phyloP scores from a whole-genome alignment of 1,140 invertebrate species.

The Apis cerana region DNA sequence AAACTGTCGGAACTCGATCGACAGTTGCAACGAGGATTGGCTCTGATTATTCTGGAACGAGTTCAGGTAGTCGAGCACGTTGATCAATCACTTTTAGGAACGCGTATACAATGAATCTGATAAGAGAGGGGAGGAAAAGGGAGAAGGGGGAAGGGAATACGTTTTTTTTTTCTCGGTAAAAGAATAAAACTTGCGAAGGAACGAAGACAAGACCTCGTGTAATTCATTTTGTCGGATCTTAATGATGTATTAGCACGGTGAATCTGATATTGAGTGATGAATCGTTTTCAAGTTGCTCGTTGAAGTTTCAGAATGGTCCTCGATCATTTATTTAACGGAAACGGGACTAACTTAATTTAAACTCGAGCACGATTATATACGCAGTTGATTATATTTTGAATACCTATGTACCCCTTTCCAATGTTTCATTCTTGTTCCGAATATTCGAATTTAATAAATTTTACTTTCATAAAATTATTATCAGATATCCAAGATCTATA shows the following conservation, averaged over 20 bases:
- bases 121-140: neutral
- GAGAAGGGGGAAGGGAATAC: neutral
- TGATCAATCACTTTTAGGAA: slow-evolving; percentile 41
- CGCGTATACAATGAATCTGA: slow-evolving; percentile 32
- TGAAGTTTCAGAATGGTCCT: slow-evolving; percentile 1
- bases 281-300: neutral
- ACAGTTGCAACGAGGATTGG: slow-evolving; percentile 19
- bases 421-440: no score
- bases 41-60: slow-evolving; percentile 17
- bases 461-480: no score
- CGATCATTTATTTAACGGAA: slow-evolving; percentile 15
- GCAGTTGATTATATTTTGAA: neutral
- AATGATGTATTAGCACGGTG: slow-evolving; percentile 34
- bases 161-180: neutral
- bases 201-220: neutral
- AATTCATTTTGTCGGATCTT: slow-evolving; percentile 39
- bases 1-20: neutral
- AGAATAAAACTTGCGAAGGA: neutral
- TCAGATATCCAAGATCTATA: no score
- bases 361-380: neutral
- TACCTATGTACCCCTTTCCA: no score
- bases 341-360: neutral
- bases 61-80: slow-evolving; percentile 13
- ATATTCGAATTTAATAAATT: no score
- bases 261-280: slow-evolving; percentile 39